These are phyloP conservation scores for Lysiphlebus fabarum DNA, from an alignment of 1,140 invertebrate species.

Conservation along the genomic window DNA sequence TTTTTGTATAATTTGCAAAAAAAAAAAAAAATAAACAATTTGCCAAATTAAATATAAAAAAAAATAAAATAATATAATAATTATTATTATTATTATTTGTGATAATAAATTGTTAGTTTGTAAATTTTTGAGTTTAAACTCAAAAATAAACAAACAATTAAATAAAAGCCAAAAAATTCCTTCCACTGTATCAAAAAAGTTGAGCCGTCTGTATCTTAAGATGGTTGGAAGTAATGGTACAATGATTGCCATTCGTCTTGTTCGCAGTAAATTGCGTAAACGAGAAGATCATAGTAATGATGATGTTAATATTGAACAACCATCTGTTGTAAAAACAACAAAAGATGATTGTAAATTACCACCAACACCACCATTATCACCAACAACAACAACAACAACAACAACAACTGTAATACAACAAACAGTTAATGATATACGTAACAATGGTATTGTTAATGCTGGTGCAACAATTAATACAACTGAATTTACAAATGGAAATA, in stretches of 20 bases:
- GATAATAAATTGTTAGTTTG: background rate
- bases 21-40: no score
- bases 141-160: constrained; percentile 27
- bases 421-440: constrained; percentile 31
- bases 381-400: constrained; percentile 31
- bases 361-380: constrained; percentile 30
- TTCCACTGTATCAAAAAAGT: constrained; percentile 36
- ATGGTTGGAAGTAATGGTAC: constrained; percentile 79
- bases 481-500: constrained; percentile 21
- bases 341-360: constrained; percentile 24
- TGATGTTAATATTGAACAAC: constrained; percentile 63
- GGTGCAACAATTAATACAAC: constrained; percentile 21
- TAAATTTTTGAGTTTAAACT: constrained; percentile 27
- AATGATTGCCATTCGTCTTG: constrained; percentile 80
- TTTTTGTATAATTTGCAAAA: no score
- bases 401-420: constrained; percentile 37
- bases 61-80: background rate
- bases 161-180: constrained; percentile 41
- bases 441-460: constrained; percentile 25
- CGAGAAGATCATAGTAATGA: constrained; percentile 71
- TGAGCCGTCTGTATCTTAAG: constrained; percentile 46
- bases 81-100: no score
- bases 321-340: constrained; percentile 61
- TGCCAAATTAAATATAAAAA: background rate
- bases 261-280: constrained; percentile 82